Evolutionary conservation across 2,113 vertebrate species (phyloP).

Genomic region (Sebastes schlegelii): DNA sequence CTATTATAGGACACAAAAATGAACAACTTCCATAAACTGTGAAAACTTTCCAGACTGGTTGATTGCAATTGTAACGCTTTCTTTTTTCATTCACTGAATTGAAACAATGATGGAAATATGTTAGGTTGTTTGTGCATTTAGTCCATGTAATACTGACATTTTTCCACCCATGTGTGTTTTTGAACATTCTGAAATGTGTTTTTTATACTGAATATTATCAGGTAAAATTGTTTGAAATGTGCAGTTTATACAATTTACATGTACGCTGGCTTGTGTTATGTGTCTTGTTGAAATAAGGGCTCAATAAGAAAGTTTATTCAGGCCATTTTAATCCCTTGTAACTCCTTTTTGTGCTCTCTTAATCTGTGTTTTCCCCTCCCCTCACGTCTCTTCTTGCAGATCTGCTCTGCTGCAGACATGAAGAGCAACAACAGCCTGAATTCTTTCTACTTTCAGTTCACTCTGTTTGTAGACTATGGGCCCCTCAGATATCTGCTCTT

Average conservation of each 20-base stretch:
- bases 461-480: constrained; percentile 26
- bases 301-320: background rate
- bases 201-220: background rate
- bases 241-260: background rate
- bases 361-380: background rate
- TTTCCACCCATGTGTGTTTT: background rate
- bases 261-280: background rate
- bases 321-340: background rate
- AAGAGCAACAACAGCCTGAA: constrained; percentile 17
- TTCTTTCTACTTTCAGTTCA: constrained; percentile 23
- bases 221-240: background rate
- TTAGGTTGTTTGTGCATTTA: background rate
- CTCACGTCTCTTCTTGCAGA: background rate
- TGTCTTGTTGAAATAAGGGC: background rate
- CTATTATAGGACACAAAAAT: too few species aligned
- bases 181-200: background rate
- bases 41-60: background rate
- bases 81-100: too few species aligned
- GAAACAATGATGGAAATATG: background rate
- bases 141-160: background rate
- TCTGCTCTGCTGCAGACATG: constrained; percentile 21
- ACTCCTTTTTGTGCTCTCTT: background rate
- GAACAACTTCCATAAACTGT: background rate
- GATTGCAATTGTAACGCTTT: background rate
- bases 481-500: constrained; percentile 28